Conservation (phyloP, 1,140 invertebrate genomes). For the Proales similis region DNA sequence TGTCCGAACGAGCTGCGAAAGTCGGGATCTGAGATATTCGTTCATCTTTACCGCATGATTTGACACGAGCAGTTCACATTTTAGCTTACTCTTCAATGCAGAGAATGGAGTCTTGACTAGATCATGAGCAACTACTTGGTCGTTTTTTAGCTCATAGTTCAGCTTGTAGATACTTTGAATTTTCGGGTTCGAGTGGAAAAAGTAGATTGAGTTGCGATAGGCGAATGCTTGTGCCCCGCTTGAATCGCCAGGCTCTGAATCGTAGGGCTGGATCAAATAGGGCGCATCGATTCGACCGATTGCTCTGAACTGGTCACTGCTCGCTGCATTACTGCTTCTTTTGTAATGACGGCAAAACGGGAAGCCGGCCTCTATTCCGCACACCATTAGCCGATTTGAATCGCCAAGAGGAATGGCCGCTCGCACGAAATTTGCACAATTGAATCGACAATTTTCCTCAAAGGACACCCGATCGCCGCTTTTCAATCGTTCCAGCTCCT, state of each 20-base stretch:
- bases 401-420: not conserved
- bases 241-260: no score
- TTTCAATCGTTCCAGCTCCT: not conserved
- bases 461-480: not conserved
- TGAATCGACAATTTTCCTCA: not conserved
- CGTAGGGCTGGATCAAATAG: no score
- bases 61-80: not conserved
- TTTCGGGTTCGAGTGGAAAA: conserved; percentile 16
- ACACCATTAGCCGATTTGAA: not conserved
- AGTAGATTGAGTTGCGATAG: conserved; percentile 1
- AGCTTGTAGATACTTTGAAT: conserved; percentile 9
- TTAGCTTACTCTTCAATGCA: conserved; percentile 1
- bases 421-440: not conserved
- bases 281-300: no score
- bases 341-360: not conserved
- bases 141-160: not conserved
- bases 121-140: not conserved
- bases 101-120: not conserved
- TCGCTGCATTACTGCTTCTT: not conserved
- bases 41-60: no score
- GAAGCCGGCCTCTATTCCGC: no score
- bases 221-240: no score
- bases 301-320: no score
- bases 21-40: not conserved
- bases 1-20: conserved; percentile 8